Evolutionary conservation across 23 tunicate species (phyloP).

Genomic region (Styela clava): DNA sequence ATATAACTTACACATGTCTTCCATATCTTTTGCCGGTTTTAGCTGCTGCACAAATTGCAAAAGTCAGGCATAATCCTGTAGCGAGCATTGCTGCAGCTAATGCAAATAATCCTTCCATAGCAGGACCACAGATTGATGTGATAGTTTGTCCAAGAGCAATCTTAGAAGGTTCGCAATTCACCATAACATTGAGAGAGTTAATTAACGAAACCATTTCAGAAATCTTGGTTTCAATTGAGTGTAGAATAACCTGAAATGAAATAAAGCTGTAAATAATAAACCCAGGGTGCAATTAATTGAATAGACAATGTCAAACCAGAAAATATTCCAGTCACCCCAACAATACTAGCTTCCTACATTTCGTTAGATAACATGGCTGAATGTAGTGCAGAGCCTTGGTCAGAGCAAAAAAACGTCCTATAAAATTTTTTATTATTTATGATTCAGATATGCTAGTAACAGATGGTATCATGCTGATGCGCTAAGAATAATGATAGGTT

Average conservation of each 20-base stretch:
- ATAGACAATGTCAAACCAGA: no score
- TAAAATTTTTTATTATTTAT: no score
- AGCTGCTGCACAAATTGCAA: slow-evolving; percentile 77
- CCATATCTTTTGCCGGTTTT: slow-evolving; percentile 61
- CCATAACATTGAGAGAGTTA: not conserved
- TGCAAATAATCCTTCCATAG: slow-evolving; percentile 66
- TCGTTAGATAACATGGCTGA: no score
- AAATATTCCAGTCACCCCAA: no score
- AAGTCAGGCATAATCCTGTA: slow-evolving; percentile 44
- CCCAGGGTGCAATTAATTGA: no score
- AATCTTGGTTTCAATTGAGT: not conserved
- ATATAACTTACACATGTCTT: slow-evolving; percentile 13
- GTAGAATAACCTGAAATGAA: not conserved
- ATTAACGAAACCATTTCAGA: not conserved
- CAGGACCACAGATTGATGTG: slow-evolving; percentile 39
- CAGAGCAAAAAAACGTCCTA: no score
- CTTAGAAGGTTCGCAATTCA: slow-evolving; percentile 38
- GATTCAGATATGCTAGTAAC: no score
- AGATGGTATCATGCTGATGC: no score
- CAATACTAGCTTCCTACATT: no score
- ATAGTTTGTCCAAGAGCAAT: slow-evolving; percentile 29
- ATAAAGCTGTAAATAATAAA: not conserved
- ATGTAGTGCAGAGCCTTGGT: no score
- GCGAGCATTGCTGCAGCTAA: slow-evolving; percentile 36
- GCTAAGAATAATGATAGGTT: no score